Percentiles rank a stretch among this genome's conserved stretches.
phyloP scores from a whole-genome alignment of 2,113 vertebrate species.

The Pangasianodon gigas region DNA sequence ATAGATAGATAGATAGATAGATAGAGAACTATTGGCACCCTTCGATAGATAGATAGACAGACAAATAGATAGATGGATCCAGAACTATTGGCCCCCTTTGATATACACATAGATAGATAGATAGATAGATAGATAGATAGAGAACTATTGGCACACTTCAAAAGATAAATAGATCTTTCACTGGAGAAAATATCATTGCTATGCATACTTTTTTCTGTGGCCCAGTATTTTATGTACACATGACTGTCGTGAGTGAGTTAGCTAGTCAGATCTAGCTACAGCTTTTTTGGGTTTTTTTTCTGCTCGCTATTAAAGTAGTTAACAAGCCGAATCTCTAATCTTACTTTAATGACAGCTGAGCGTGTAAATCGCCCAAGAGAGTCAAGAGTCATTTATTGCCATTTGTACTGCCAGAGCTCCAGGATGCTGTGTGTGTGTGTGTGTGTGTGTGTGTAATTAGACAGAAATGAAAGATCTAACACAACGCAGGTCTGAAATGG shows the following conservation, averaged over 20 bases:
- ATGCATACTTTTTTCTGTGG: too few species aligned
- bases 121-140: background rate
- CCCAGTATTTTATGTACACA: too few species aligned
- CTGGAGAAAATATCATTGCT: too few species aligned
- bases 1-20: background rate
- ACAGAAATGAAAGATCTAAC: background rate
- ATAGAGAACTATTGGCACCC: background rate
- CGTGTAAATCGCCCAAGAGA: background rate
- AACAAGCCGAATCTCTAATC: slow-evolving; percentile 2
- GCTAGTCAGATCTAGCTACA: background rate
- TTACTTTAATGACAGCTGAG: slow-evolving; percentile 13
- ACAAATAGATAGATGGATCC: background rate
- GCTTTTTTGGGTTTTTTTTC: background rate
- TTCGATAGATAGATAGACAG: background rate
- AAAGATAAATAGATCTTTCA: background rate
- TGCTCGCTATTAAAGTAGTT: background rate
- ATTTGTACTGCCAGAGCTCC: background rate
- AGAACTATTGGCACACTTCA: too few species aligned
- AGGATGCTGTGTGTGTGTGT: background rate
- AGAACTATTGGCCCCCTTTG: too few species aligned
- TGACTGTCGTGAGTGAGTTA: too few species aligned
- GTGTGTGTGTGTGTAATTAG: background rate
- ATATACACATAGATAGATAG: background rate
- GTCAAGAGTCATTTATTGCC: slow-evolving; percentile 6
- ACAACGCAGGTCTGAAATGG: background rate